phyloP scores from a whole-genome alignment of 2,888 invertebrate genomes.

The Ichneumoninae sp. region DNA sequence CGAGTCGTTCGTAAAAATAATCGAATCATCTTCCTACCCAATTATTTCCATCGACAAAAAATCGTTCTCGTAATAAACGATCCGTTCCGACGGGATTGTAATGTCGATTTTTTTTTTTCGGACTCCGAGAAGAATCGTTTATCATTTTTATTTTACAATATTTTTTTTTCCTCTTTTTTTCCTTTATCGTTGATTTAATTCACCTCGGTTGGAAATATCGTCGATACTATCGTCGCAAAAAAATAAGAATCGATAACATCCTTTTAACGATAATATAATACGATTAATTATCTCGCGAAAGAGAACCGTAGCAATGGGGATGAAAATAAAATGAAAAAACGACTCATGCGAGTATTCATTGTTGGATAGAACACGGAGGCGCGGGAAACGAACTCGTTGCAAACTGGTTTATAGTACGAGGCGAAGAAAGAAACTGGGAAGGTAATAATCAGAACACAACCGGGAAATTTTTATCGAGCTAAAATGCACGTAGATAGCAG shows the following conservation, averaged over 20 bases:
- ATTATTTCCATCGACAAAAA: slow-evolving; percentile 36
- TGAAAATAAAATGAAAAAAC: slow-evolving; percentile 3
- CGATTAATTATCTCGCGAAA: slow-evolving; percentile 28
- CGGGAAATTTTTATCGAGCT: slow-evolving; percentile 30
- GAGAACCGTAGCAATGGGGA: neutral
- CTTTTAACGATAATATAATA: slow-evolving; percentile 10
- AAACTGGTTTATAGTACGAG: slow-evolving; percentile 15
- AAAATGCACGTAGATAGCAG: slow-evolving; percentile 25
- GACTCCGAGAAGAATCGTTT: neutral
- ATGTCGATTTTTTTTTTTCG: neutral
- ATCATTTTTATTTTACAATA: neutral
- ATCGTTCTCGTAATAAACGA: slow-evolving; percentile 47
- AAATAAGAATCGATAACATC: slow-evolving; percentile 10
- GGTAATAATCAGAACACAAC: slow-evolving; percentile 6
- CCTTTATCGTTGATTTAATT: slow-evolving; percentile 11
- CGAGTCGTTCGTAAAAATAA: slow-evolving; percentile 47
- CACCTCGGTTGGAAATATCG: slow-evolving; percentile 28
- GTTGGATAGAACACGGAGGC: neutral
- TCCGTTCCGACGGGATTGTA: slow-evolving; percentile 31
- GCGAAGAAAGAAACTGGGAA: slow-evolving; percentile 14
- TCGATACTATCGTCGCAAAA: slow-evolving; percentile 11
- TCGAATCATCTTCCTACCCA: slow-evolving; percentile 37
- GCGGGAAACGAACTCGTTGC: neutral
- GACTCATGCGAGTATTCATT: neutral
- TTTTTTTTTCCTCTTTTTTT: neutral